Percentiles rank a stretch among this genome's conserved stretches.
Conservation (phyloP, 2,113 vertebrate species). For the Talpa occidentalis region DNA sequence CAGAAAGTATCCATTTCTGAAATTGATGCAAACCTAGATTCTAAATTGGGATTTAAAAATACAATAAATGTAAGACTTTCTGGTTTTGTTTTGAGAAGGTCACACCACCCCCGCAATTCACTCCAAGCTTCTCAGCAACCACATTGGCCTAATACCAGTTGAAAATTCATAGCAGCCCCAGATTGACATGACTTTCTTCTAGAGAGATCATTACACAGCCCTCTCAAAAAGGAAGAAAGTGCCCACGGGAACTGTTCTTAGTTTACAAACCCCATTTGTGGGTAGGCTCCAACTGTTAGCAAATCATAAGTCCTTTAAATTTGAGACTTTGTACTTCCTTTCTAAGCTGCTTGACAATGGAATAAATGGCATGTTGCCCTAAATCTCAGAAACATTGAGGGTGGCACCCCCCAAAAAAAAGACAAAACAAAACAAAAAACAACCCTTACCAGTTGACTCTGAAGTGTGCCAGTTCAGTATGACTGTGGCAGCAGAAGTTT, state of each 20-base stretch:
- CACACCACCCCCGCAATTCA: neutral
- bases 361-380: neutral
- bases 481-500: neutral
- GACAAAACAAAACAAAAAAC: neutral
- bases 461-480: neutral
- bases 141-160: neutral
- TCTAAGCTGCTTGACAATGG: neutral
- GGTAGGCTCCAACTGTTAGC: neutral
- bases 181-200: conserved; percentile 13
- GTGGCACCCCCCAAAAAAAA: no score
- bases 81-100: conserved; percentile 57
- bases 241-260: neutral
- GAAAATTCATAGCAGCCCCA: conserved; percentile 47
- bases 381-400: neutral
- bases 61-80: conserved; percentile 30
- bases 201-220: neutral
- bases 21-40: conserved; percentile 11
- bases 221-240: neutral
- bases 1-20: conserved; percentile 21
- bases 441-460: neutral
- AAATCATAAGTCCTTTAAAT: neutral
- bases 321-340: neutral
- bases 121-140: neutral
- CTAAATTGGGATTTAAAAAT: neutral
- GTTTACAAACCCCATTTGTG: neutral